Evolutionary conservation across 2,113 vertebrate genomes (phyloP).

Genomic region (Ammospiza nelsoni): DNA sequence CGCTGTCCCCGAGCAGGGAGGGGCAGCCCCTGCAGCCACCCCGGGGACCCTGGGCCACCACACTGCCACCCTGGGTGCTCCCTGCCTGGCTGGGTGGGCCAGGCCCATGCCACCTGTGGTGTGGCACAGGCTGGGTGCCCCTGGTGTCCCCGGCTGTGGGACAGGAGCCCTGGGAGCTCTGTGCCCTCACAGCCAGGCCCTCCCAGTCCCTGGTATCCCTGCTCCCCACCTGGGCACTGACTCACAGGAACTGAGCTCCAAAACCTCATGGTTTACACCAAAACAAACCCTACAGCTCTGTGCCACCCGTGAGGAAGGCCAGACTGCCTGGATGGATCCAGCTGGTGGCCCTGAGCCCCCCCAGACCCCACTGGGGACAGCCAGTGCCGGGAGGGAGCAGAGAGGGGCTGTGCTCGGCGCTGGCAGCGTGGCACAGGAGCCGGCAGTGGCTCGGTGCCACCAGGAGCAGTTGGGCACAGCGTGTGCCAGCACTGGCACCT

Average conservation of each 20-base stretch:
- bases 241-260: accelerated
- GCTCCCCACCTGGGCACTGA: neutral
- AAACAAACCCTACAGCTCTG: neutral
- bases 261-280: neutral
- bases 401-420: neutral
- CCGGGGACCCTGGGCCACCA: neutral
- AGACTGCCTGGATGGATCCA: neutral
- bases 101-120: neutral
- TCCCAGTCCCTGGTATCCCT: accelerated
- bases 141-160: neutral
- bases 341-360: neutral
- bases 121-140: neutral
- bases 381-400: accelerated
- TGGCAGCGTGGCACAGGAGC: neutral
- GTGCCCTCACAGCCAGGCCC: neutral
- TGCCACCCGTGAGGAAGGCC: accelerated
- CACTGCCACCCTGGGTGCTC: accelerated
- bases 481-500: neutral
- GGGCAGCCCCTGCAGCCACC: neutral
- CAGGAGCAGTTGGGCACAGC: slow-evolving; percentile 21
- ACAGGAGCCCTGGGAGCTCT: accelerated
- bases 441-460: neutral
- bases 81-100: neutral
- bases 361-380: neutral
- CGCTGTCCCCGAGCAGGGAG: accelerated